These are phyloP conservation scores for Apotomis betuletana DNA, from an alignment of 2,888 invertebrate species.

Conservation along the genomic window DNA sequence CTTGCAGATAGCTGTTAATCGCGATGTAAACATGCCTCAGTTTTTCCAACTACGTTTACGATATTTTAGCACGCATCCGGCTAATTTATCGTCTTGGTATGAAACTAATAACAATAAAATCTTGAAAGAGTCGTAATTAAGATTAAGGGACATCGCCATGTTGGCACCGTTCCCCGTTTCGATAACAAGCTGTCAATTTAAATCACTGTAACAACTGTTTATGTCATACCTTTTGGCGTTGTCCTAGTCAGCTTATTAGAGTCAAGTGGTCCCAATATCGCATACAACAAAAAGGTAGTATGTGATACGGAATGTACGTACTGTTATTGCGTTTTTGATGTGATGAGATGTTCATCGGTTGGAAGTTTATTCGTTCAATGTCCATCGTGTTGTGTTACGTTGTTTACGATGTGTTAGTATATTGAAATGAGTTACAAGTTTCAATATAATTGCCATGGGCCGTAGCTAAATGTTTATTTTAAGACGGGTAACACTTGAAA, in stretches of 20 bases:
- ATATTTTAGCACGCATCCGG: constrained; percentile 9
- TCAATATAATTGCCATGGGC: neutral
- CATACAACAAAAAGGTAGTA: constrained; percentile 4
- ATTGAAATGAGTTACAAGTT: neutral
- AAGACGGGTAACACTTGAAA: too few species aligned
- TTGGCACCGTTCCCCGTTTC: constrained; percentile 33
- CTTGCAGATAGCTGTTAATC: too few species aligned
- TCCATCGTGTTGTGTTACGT: neutral
- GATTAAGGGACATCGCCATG: constrained; percentile 29
- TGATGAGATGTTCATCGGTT: neutral
- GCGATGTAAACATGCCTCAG: neutral
- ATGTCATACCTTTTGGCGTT: constrained; percentile 39
- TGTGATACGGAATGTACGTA: constrained; percentile 9
- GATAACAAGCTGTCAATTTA: constrained; percentile 42
- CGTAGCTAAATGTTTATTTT: too few species aligned
- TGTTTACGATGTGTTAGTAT: constrained; percentile 11
- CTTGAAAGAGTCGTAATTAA: constrained; percentile 20
- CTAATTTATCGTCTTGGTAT: constrained; percentile 34
- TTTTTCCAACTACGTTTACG: constrained; percentile 16
- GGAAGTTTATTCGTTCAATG: constrained; percentile 17
- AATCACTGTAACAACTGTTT: constrained; percentile 39
- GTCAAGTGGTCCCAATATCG: constrained; percentile 32
- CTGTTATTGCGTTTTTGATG: constrained; percentile 11
- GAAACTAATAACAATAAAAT: constrained; percentile 31
- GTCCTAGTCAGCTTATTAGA: constrained; percentile 33